These are phyloP conservation scores for Anabas testudineus DNA, from an alignment of 2,797 vertebrate species.

Conservation along the genomic window DNA sequence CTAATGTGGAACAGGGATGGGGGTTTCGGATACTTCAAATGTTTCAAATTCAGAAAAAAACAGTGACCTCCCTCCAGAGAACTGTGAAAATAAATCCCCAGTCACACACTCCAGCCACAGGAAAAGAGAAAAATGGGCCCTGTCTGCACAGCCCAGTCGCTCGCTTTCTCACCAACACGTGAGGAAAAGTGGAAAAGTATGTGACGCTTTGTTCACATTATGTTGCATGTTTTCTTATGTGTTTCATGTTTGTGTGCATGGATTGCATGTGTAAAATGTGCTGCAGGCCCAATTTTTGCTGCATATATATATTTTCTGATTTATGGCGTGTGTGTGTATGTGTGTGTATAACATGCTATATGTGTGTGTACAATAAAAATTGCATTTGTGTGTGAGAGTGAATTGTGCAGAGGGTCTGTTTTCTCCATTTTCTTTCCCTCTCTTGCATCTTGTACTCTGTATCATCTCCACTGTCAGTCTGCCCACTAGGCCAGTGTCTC, in stretches of 20 bases:
- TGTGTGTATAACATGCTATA: background rate
- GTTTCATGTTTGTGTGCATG: constrained; percentile 26
- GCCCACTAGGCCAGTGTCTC: constrained; percentile 77
- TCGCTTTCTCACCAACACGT: constrained; percentile 66
- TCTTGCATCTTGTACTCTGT: constrained; percentile 61
- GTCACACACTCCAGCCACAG: constrained; percentile 71
- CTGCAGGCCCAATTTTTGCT: background rate
- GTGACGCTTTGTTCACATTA: constrained; percentile 36
- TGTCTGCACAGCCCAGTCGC: constrained; percentile 53
- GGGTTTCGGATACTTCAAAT: constrained; percentile 81
- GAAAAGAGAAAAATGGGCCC: constrained; percentile 73
- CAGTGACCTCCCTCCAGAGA: constrained; percentile 74
- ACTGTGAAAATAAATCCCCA: constrained; percentile 80
- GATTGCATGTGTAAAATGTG: background rate
- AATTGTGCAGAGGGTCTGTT: constrained; percentile 57
- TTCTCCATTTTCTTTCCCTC: constrained; percentile 64
- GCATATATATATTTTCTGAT: constrained; percentile 4
- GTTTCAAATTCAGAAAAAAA: constrained; percentile 81
- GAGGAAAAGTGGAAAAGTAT: constrained; percentile 73
- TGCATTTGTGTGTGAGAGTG: constrained; percentile 14
- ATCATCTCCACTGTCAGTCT: constrained; percentile 73
- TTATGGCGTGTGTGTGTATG: background rate
- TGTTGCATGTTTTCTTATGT: constrained; percentile 53
- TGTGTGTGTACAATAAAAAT: constrained; percentile 17
- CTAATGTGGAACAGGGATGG: constrained; percentile 81